Evolutionary conservation across 2,888 invertebrate species (phyloP).

Genomic region (Zhuqinia jingwanae): DNA sequence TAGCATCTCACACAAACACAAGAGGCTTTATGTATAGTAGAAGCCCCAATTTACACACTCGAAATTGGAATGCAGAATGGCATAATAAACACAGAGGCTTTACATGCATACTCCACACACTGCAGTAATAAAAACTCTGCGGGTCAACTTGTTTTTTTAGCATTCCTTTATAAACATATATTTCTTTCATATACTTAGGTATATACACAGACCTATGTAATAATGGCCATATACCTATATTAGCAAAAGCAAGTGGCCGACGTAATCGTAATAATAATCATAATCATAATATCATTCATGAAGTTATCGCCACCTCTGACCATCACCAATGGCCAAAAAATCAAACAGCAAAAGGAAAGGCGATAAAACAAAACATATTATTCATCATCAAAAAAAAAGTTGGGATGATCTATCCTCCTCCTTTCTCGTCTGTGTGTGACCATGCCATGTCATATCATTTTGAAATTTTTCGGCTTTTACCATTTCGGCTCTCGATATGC

Average conservation of each 20-base stretch:
- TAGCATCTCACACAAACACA: constrained; percentile 35
- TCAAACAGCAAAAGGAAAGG: constrained; percentile 19
- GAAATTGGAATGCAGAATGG: constrained; percentile 70
- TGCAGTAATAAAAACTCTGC: constrained; percentile 51
- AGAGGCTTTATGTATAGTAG: too few species aligned
- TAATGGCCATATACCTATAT: background rate
- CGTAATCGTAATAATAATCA: constrained; percentile 59
- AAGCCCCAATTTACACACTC: constrained; percentile 72
- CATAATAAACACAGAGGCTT: constrained; percentile 23
- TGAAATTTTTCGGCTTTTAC: constrained; percentile 43
- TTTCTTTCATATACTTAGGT: constrained; percentile 15
- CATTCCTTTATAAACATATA: constrained; percentile 39
- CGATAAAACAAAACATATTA: constrained; percentile 24
- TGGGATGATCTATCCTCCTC: constrained; percentile 40
- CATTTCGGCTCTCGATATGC: background rate
- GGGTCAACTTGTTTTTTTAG: constrained; percentile 67
- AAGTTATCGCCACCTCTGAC: constrained; percentile 63
- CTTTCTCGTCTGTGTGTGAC: background rate
- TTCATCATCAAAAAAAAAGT: background rate
- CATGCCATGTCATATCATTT: constrained; percentile 1
- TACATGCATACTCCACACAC: background rate
- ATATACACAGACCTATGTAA: background rate
- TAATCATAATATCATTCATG: constrained; percentile 69
- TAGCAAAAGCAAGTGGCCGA: constrained; percentile 18
- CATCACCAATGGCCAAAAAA: background rate